Evolutionary conservation across 2,797 vertebrate genomes (phyloP).

Genomic region (Pteronotus mesoamericanus): DNA sequence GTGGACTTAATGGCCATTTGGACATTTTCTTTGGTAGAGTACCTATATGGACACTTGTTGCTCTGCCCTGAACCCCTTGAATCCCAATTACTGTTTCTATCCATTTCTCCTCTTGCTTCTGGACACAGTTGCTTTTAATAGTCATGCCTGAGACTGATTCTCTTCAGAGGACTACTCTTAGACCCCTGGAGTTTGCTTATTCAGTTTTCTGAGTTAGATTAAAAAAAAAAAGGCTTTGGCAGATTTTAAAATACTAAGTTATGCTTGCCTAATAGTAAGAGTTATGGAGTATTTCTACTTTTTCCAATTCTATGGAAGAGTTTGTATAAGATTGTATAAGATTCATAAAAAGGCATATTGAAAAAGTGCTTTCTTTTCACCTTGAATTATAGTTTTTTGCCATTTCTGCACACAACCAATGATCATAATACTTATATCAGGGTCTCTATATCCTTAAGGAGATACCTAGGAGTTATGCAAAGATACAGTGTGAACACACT

Average conservation of each 20-base stretch:
- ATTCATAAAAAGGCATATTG: not conserved
- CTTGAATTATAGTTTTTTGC: not conserved
- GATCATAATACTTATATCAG: not conserved
- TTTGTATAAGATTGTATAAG: not conserved
- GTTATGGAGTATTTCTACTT: not conserved
- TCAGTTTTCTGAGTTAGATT: not conserved
- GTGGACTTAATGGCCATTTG: not conserved
- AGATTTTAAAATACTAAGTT: not conserved
- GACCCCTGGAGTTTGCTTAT: not conserved
- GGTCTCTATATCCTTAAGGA: not conserved
- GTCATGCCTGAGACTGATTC: not conserved
- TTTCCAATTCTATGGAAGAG: not conserved
- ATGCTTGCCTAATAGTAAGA: not conserved
- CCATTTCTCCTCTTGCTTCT: not conserved
- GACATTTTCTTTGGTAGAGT: not conserved
- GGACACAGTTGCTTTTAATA: not conserved
- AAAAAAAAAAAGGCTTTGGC: not conserved
- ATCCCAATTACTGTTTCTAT: not conserved
- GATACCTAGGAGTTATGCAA: not conserved
- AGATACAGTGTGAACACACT: not conserved
- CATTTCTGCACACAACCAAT: not conserved
- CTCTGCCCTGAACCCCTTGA: not conserved
- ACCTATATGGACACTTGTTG: not conserved
- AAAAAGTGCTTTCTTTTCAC: not conserved
- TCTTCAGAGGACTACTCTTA: not conserved